Base-by-base conservation (phyloP, 2,113 vertebrate genomes). In the Erythrocercus mccallii region DNA sequence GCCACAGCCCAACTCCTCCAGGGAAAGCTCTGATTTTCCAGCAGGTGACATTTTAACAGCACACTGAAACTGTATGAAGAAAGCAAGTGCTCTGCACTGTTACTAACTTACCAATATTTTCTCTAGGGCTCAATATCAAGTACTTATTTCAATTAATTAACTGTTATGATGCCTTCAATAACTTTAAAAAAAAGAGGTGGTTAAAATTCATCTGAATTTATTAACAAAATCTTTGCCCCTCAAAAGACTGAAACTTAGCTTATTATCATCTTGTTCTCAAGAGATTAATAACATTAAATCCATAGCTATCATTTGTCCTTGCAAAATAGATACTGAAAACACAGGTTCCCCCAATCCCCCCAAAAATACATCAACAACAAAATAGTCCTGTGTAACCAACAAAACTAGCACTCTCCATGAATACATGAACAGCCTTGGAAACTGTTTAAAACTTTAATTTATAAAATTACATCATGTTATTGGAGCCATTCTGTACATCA, bases 241-340 rank as follows among this genome's bases (percentile, higher is more conserved):
- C 31, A 83, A 80, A 94, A 92, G 42, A 73, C 44, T 77, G 54
- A 40, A 88, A 40, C 17, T n/a, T n/a, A 77, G 11, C 51, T 93
- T 91, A 80, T 90, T 87, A 84, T 40, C 54, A 93, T 87, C 83
- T 92, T 70, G 37, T 44, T 88, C 45, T 57, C 85, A 80, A 90
- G 77, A 66, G 27, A 91, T 94, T 86, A 97, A 44, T 87, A 82
- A 19, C 64, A 56, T 70, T 13, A 93, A 81, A 66, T 74, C 54
- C 61, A 85, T 31, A 86, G 25, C 10, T 56, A 96, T 86, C 81
- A 84, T 30, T 15, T 89, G 4, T n/a, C 72, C 62, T 57, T 77
- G 83, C 15, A 96, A 96, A 97, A 91, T 93, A 92, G 53, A 77
- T 37, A 38, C 31, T 33, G 62, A 87, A 91, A 91, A 68, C 25